Evolutionary conservation across 1,140 invertebrate species (phyloP).

Genomic region (Geopemphigus sp.): DNA sequence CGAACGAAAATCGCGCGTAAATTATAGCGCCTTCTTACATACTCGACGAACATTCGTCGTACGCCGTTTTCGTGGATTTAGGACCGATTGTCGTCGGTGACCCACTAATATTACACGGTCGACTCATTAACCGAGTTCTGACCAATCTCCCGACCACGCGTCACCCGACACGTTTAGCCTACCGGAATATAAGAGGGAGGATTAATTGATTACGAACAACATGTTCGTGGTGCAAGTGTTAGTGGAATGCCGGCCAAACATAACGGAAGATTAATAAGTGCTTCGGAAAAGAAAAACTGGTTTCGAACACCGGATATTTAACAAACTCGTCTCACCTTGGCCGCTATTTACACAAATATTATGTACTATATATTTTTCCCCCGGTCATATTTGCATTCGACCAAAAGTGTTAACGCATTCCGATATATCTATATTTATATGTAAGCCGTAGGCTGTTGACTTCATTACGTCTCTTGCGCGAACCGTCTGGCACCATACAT

Average conservation of each 20-base stretch:
- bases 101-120: neutral
- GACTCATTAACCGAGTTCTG: slow-evolving; percentile 23
- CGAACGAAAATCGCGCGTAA: too few species aligned
- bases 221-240: slow-evolving; percentile 14
- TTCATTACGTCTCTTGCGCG: neutral
- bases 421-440: too few species aligned
- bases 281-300: slow-evolving; percentile 29
- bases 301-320: slow-evolving; percentile 29
- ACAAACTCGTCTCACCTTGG: slow-evolving; percentile 46
- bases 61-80: neutral
- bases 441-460: neutral
- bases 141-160: neutral
- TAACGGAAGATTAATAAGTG: slow-evolving; percentile 44
- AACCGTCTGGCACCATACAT: neutral
- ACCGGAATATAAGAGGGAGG: neutral
- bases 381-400: slow-evolving; percentile 4
- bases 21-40: too few species aligned
- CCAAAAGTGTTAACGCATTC: slow-evolving; percentile 20
- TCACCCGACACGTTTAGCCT: slow-evolving; percentile 13
- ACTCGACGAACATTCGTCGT: too few species aligned
- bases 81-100: neutral
- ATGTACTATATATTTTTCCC: neutral
- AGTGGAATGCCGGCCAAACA: slow-evolving; percentile 34
- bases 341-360: slow-evolving; percentile 40
- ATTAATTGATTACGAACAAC: slow-evolving; percentile 38